Base-by-base conservation (phyloP, 2,113 vertebrate genomes). In the Saguinus midas region DNA sequence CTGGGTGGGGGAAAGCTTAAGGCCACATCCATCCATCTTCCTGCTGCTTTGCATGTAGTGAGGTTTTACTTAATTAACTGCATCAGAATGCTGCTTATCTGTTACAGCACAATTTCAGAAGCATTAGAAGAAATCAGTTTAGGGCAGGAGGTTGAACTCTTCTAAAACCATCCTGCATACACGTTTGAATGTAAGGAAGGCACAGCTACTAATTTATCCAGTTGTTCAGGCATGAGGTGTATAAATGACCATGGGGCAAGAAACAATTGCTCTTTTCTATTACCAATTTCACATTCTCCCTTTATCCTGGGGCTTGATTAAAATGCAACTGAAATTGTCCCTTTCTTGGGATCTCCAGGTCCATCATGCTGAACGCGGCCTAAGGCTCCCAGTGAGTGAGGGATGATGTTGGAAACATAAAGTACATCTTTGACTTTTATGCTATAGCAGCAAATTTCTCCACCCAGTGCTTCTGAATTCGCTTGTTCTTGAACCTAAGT, bases 311-410 rank as follows among this genome's bases (percentile, higher is more conserved):
- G 96, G 95, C 76, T 58, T 97, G 96, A 98, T 97, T 97, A 98
- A 98, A 98, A 97, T 84, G 68, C 98, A 96, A 98, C 91, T 98
- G 97, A 97, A 97, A 97, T 43, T 91, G 87, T 83, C 98, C 78
- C 90, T 90, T 52, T 97, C 94, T 96, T 92, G 82, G 91, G 95
- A 87, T 78, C 95, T 97, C 93, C 52, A 4, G 96, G 95, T 95
- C 94, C 97, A 81, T 97, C 98, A 97, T 86, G 94, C 81, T 96
- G 93, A 97, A 96, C 50, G 10, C 52, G 96, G 94, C 50, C 93
- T 84, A 79, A 90, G 90, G 68, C 64, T 98, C 87, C 96, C 66
- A 8, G 13, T 40, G 61, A 57, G 95, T 0, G 23, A 85, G 95
- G 10, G 78, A 32, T 81, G 76, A 94, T 87, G 76, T 87, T 86